A percentile compares a stretch with the other conserved stretches of the same genome.
phyloP scores from a whole-genome alignment of 2,113 vertebrate species.

The Carlito syrichta region DNA sequence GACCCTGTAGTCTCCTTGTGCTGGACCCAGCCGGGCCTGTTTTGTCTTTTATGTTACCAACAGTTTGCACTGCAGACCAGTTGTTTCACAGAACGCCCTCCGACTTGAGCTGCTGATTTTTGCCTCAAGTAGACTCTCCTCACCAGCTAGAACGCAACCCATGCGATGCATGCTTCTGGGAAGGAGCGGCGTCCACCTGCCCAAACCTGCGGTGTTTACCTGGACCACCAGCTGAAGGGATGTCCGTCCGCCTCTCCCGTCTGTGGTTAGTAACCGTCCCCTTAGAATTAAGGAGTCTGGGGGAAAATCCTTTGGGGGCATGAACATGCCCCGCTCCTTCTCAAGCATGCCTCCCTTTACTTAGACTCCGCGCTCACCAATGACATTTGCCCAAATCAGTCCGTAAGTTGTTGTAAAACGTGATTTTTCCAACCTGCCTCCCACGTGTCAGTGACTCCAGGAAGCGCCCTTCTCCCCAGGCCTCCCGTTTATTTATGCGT shows the following conservation, averaged over 20 bases:
- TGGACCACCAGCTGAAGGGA: neutral
- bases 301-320: neutral
- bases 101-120: neutral
- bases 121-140: neutral
- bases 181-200: neutral
- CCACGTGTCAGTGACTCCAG: neutral
- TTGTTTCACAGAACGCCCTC: neutral
- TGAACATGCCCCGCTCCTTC: neutral
- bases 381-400: neutral
- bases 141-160: neutral
- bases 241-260: neutral
- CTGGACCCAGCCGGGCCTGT: neutral
- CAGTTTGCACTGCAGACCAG: neutral
- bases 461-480: neutral
- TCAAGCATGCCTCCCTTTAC: neutral
- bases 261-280: neutral
- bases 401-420: neutral
- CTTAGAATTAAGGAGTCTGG: neutral
- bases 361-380: neutral
- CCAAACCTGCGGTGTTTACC: neutral
- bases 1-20: neutral
- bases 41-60: neutral
- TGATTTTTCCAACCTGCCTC: neutral
- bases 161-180: neutral
- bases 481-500: neutral